Evolutionary conservation across 2,797 vertebrate genomes (phyloP).

Genomic region (Acropternis orthonyx): DNA sequence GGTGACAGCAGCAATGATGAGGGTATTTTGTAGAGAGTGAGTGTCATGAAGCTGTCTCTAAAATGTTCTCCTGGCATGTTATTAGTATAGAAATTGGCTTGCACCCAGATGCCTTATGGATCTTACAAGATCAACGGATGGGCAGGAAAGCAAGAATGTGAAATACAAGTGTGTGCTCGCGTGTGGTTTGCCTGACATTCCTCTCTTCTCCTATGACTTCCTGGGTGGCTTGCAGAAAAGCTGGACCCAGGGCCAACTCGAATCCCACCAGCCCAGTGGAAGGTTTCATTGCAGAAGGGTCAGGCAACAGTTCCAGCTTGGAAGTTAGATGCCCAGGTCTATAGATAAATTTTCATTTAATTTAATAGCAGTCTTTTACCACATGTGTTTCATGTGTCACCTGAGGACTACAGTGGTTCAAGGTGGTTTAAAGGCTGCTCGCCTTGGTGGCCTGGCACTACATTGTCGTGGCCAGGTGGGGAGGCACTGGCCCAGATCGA

Average conservation of each 20-base stretch:
- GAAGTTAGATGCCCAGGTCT: background rate
- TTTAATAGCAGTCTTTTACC: background rate
- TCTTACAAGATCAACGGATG: constrained; percentile 2
- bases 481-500: background rate
- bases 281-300: background rate
- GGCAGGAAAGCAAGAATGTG: constrained; percentile 3
- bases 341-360: background rate
- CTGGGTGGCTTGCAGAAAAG: constrained; percentile 12
- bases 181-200: background rate
- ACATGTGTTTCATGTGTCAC: background rate
- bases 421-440: background rate
- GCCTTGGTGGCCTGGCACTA: background rate
- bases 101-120: background rate
- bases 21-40: background rate
- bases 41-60: background rate
- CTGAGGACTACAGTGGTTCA: background rate
- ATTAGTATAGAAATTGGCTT: background rate
- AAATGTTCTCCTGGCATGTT: background rate
- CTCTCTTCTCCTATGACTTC: background rate
- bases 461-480: background rate
- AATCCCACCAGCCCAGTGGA: background rate
- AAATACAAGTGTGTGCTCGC: background rate
- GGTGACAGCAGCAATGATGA: background rate
- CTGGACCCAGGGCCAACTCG: background rate
- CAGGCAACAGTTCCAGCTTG: background rate